A percentile compares a stretch with the other conserved stretches of the same genome.
phyloP scores from a whole-genome alignment of 2,113 vertebrate species.

The Dromas ardeola region DNA sequence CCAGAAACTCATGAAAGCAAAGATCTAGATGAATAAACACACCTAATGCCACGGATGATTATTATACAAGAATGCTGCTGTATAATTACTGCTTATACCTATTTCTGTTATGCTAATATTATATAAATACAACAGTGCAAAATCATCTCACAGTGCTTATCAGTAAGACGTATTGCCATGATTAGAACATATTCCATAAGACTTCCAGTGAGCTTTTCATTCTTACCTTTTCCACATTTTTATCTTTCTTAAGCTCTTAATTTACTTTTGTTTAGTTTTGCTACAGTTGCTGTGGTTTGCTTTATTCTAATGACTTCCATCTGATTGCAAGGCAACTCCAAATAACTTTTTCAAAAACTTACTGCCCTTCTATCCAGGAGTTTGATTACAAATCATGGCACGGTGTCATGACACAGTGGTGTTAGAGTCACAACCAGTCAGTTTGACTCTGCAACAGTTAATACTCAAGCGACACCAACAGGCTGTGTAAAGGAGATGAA shows the following conservation, averaged over 20 bases:
- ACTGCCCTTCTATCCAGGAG: not conserved
- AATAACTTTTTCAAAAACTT: not conserved
- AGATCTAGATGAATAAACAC: not conserved
- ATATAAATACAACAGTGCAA: not conserved
- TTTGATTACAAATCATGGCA: not conserved
- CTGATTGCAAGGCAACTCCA: not conserved
- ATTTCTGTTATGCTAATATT: not conserved
- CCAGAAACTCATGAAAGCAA: not conserved
- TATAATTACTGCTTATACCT: not conserved
- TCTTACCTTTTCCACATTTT: not conserved
- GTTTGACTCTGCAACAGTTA: not conserved
- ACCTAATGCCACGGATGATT: not conserved
- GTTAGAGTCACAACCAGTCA: not conserved
- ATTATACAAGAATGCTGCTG: not conserved
- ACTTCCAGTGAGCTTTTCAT: not conserved
- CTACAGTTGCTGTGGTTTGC: not conserved
- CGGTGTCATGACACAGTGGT: not conserved
- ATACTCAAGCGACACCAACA: not conserved
- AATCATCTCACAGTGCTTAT: not conserved
- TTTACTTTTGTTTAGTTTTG: not conserved
- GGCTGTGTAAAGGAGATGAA: not conserved
- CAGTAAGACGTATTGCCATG: not conserved
- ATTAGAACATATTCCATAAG: not conserved
- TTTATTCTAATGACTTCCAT: not conserved
- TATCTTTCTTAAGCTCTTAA: not conserved